Base-by-base conservation (phyloP, 2,888 invertebrate species). In the Bugula neritina region DNA sequence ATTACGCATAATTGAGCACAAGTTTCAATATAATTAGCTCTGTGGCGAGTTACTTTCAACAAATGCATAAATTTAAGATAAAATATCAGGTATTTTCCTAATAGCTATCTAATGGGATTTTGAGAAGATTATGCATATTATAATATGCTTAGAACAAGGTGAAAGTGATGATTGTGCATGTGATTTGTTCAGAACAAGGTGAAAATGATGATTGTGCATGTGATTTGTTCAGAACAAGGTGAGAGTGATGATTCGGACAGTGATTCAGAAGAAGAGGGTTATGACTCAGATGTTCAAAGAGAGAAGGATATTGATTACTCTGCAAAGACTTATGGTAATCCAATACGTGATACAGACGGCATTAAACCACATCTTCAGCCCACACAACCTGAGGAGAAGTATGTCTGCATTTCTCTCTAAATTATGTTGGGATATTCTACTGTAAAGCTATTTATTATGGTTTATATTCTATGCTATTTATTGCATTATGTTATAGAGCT, bases 201-300 rank as follows among this genome's bases (percentile, higher is more conserved):
- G n/a, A n/a, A n/a, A n/a, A 82, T 75, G 84, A 84, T 74, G 83
- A 83, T 73, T 81, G 81, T 0, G 84, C 84, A 69, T 83, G 81
- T 13, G 84, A 84, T 72, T 80, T n/a, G n/a, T n/a, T n/a, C n/a
- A 63, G 63, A 25, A 13, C 29, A 31, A 29, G 83, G 83, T 5
- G 82, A 82, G 29, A 83, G 82, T 75, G 84, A 84, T 74, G 83
- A 83, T 73, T 81, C 82, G 0, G 84, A 84, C 70, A 83, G 81
- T 13, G 84, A 84, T 72, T 80, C 81, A 23, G 83, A 83, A 73
- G 84, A 84, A 74, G 84, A 84, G 73, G 84, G 84, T 52, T 84
- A 84, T 78, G 84, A 84, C 76, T 84, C 83, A 76, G 84, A 84
- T 77, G 84, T 84, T 23, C 81, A 79, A 21, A 76, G 80, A 71